These are phyloP conservation scores for Zaprionus obscuricornis DNA, from an alignment of 2,888 invertebrate species.

Conservation along the genomic window DNA sequence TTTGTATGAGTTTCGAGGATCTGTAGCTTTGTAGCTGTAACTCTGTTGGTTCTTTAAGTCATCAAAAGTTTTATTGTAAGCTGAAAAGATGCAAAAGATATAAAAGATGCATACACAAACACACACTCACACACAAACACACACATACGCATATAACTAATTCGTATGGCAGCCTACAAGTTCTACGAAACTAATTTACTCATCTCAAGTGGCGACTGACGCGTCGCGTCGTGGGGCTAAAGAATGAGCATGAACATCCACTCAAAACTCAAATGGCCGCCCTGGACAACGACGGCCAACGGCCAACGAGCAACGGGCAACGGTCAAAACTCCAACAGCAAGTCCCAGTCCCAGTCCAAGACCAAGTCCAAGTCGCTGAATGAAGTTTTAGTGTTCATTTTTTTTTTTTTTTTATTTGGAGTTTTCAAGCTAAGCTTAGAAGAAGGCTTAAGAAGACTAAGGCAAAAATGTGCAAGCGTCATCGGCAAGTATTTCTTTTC, in stretches of 20 bases:
- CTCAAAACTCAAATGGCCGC: slow-evolving; percentile 51
- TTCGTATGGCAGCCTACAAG: slow-evolving; percentile 62
- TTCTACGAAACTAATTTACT: slow-evolving; percentile 77
- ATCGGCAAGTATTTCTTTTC: slow-evolving; percentile 39
- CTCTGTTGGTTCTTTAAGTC: slow-evolving; percentile 13
- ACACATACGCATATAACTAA: slow-evolving; percentile 46
- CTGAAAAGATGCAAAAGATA: no score
- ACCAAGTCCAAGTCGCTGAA: no score
- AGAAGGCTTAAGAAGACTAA: no score
- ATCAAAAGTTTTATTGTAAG: no score
- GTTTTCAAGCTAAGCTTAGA: slow-evolving; percentile 2
- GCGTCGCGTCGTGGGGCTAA: slow-evolving; percentile 42
- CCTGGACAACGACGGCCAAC: slow-evolving; percentile 25
- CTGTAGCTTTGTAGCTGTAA: not conserved
- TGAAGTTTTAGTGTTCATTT: slow-evolving; percentile 34
- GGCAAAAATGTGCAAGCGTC: slow-evolving; percentile 66
- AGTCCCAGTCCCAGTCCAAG: no score
- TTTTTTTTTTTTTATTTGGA: no score
- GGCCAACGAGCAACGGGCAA: no score
- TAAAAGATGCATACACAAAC: no score
- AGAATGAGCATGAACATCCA: slow-evolving; percentile 37
- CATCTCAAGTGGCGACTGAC: slow-evolving; percentile 70
- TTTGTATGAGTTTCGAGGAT: slow-evolving; percentile 19
- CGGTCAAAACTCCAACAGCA: no score
- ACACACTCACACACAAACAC: no score